Conservation (phyloP, 2,888 invertebrate genomes). For the Cancer borealis region DNA sequence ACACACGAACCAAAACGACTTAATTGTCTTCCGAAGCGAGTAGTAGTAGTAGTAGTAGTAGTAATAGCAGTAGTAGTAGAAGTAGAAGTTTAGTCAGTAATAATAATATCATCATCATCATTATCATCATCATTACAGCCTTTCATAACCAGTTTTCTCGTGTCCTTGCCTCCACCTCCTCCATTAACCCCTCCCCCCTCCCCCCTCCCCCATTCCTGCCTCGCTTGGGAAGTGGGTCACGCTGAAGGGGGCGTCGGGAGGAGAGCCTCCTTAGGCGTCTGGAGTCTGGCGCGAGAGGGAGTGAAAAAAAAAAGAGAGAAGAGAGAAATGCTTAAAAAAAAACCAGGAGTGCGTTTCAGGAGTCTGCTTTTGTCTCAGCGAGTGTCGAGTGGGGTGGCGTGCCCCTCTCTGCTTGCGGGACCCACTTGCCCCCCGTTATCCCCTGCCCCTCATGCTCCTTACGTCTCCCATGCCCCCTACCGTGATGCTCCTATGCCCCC, state of each 20-base stretch:
- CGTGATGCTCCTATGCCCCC: not conserved
- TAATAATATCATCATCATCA: not conserved
- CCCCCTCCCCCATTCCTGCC: not conserved
- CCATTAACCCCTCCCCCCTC: not conserved
- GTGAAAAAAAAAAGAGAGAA: not conserved
- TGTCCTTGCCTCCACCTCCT: not conserved
- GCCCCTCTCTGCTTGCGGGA: not conserved
- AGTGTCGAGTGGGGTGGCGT: not conserved
- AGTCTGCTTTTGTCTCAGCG: conserved; percentile 29
- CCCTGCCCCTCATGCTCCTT: not conserved
- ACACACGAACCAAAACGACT: no score
- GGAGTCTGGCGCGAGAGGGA: conserved; percentile 15
- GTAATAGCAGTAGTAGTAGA: no score
- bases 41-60: no score
- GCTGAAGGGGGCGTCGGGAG: not conserved
- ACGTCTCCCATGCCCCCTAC: not conserved
- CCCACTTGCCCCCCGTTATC: not conserved
- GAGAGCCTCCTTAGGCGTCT: not conserved
- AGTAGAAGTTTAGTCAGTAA: not conserved
- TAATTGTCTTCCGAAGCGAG: no score
- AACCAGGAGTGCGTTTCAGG: not conserved
- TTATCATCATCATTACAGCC: no score
- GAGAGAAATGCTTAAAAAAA: not conserved
- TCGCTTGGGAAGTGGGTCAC: conserved; percentile 4
- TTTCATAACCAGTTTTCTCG: not conserved